A percentile compares a stretch with the other conserved stretches of the same genome.
These are phyloP conservation scores for Pelobates fuscus DNA, from an alignment of 2,113 vertebrate species.

Conservation along the genomic window DNA sequence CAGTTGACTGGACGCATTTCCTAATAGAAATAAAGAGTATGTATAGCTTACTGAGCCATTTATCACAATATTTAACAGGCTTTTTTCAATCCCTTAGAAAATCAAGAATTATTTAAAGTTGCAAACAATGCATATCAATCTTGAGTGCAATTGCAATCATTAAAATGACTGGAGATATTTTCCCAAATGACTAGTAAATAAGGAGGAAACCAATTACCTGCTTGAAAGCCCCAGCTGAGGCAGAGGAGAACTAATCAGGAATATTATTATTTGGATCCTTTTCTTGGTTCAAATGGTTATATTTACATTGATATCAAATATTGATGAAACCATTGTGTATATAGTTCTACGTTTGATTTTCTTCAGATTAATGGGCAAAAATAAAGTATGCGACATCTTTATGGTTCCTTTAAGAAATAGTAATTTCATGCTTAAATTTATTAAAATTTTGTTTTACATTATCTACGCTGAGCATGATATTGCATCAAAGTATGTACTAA, in stretches of 20 bases:
- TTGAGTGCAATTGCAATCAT: background rate
- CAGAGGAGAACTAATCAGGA: background rate
- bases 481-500: too few species aligned
- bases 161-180: background rate
- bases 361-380: too few species aligned
- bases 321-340: too few species aligned
- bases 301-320: background rate
- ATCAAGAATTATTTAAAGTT: background rate
- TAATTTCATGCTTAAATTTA: too few species aligned
- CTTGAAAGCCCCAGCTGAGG: background rate
- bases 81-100: background rate
- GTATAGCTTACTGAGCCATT: background rate
- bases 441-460: too few species aligned
- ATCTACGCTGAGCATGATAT: too few species aligned
- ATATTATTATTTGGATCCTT: background rate
- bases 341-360: too few species aligned
- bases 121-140: background rate
- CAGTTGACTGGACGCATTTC: background rate
- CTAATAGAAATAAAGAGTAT: background rate
- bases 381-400: too few species aligned
- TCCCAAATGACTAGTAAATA: constrained; percentile 6
- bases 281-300: background rate
- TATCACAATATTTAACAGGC: background rate
- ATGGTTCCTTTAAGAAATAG: too few species aligned
- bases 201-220: background rate